These are phyloP conservation scores for Calycopis cecrops DNA, from an alignment of 1,140 invertebrate species.

Conservation along the genomic window DNA sequence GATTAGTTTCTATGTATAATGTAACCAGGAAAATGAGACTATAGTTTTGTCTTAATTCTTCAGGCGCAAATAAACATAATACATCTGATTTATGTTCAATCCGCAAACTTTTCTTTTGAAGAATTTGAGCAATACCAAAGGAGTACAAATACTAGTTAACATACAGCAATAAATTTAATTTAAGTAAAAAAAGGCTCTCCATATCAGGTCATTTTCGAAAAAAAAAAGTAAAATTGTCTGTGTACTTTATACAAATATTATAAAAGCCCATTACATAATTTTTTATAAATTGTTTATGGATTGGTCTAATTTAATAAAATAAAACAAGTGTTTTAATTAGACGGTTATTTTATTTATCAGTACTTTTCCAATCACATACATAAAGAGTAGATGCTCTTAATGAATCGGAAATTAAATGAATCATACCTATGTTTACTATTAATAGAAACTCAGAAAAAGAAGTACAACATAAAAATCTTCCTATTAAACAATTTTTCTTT, in stretches of 20 bases:
- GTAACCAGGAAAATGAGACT: too few relatives aligned
- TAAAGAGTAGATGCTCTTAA: too few relatives aligned
- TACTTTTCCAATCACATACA: background rate
- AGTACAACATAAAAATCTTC: too few relatives aligned
- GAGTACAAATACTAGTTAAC: slow-evolving; percentile 19
- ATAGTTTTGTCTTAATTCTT: too few relatives aligned
- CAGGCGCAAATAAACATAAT: too few relatives aligned
- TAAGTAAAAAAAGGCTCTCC: background rate
- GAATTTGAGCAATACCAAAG: slow-evolving; percentile 46
- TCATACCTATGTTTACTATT: too few relatives aligned
- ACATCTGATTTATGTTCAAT: too few relatives aligned
- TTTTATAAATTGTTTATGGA: slow-evolving; percentile 62
- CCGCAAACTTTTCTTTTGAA: background rate
- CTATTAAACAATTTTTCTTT: too few relatives aligned
- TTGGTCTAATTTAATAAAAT: slow-evolving; percentile 59
- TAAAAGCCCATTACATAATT: slow-evolving; percentile 49
- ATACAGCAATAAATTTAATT: too few relatives aligned
- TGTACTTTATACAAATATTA: slow-evolving; percentile 43
- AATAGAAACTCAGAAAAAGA: too few relatives aligned
- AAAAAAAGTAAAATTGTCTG: slow-evolving; percentile 21
- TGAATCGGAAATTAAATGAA: too few relatives aligned
- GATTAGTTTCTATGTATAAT: too few relatives aligned
- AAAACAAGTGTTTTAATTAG: slow-evolving; percentile 61
- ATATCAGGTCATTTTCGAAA: slow-evolving; percentile 21
- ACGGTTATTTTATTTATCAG: slow-evolving; percentile 17